phyloP scores from a whole-genome alignment of 2,113 vertebrate species.

The Arenaria interpres region DNA sequence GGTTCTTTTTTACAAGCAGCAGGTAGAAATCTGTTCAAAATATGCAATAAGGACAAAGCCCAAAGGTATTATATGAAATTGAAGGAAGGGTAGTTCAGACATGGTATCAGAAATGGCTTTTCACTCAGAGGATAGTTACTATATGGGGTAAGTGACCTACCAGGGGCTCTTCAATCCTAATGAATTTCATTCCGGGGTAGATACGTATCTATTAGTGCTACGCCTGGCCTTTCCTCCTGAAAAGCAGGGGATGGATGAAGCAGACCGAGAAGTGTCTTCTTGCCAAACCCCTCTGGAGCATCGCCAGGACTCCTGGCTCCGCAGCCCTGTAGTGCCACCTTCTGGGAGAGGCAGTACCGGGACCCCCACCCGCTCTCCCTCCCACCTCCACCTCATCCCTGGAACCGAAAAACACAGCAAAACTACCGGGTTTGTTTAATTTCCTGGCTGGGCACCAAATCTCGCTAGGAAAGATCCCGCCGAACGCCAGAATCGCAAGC shows the following conservation, averaged over 20 bases:
- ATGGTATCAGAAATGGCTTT: background rate
- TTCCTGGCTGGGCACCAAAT: background rate
- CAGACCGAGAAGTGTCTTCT: background rate
- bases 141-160: background rate
- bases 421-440: accelerated
- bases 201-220: background rate
- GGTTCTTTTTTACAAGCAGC: slow-evolving; percentile 31
- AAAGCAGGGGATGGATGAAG: background rate
- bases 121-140: background rate
- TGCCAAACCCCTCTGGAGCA: background rate
- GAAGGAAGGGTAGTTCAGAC: background rate
- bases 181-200: background rate
- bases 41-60: slow-evolving; percentile 57
- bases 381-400: background rate
- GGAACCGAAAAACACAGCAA: accelerated
- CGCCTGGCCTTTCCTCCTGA: background rate
- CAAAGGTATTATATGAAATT: slow-evolving; percentile 21
- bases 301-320: background rate
- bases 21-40: slow-evolving; percentile 48
- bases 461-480: accelerated
- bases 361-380: background rate
- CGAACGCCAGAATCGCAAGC: accelerated
- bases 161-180: background rate
- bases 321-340: slow-evolving; percentile 59
- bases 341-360: slow-evolving; percentile 15